These are phyloP conservation scores for Platyrinchus mystaceus DNA, from an alignment of 2,797 vertebrate genomes.

Conservation along the genomic window DNA sequence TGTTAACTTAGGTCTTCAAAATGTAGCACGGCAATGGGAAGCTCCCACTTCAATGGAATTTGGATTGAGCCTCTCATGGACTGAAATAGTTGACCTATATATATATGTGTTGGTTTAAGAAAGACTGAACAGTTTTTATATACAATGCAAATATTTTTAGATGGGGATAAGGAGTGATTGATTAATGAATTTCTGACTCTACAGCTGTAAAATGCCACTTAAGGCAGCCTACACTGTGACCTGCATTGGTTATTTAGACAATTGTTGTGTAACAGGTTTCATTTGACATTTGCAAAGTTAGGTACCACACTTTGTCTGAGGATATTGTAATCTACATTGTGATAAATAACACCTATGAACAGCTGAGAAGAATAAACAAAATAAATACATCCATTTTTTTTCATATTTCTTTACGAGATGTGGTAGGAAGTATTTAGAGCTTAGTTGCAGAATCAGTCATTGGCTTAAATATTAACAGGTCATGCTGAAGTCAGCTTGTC, in stretches of 20 bases:
- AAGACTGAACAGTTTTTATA: not conserved
- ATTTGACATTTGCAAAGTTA: not conserved
- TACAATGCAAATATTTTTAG: not conserved
- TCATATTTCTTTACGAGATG: not conserved
- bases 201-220: not conserved
- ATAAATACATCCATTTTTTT: accelerated
- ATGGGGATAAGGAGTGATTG: not conserved
- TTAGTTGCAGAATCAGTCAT: not conserved
- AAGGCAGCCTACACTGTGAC: not conserved
- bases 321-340: not conserved
- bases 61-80: not conserved
- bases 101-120: not conserved
- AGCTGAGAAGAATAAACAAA: not conserved
- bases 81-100: not conserved
- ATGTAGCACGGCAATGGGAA: not conserved
- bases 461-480: not conserved
- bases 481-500: not conserved
- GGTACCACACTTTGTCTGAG: not conserved
- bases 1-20: not conserved
- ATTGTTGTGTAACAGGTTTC: not conserved
- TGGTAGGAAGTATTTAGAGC: not conserved
- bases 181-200: not conserved
- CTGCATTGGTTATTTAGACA: not conserved
- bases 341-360: not conserved
- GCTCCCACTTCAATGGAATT: not conserved